Conservation (phyloP, 2,113 vertebrate genomes). For the Cyanoramphus novaezelandiae region DNA sequence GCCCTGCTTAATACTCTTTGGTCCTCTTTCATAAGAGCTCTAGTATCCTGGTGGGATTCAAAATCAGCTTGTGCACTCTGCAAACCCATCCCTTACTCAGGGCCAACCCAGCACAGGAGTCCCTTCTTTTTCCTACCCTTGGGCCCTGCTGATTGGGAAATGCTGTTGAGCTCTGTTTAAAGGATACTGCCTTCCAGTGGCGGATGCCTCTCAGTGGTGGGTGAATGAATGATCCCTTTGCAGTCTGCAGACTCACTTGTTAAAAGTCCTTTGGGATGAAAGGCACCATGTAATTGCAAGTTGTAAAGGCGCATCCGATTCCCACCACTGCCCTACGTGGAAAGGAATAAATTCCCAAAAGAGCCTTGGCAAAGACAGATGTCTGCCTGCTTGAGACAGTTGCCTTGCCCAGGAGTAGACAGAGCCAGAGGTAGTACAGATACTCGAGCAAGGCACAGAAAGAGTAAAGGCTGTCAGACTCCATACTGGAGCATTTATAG, state of each 20-base stretch:
- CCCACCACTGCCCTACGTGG: neutral
- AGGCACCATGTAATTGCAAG: constrained; percentile 46
- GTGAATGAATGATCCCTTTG: neutral
- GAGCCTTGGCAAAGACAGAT: neutral
- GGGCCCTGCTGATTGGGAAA: neutral
- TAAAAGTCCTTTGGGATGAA: neutral
- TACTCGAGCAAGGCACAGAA: neutral
- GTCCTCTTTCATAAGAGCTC: neutral
- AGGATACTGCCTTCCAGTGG: constrained; percentile 10
- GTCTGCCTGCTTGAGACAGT: neutral
- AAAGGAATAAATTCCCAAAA: constrained; percentile 46
- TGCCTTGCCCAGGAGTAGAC: neutral
- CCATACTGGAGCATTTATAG: neutral
- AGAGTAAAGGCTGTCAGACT: neutral
- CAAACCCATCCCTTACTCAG: neutral
- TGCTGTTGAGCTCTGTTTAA: neutral
- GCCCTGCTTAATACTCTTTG: neutral
- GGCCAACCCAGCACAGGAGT: neutral
- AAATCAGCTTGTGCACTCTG: neutral
- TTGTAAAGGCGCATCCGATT: constrained; percentile 31
- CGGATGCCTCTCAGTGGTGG: neutral
- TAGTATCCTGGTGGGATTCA: neutral
- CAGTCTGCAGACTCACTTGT: neutral
- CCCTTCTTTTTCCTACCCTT: neutral
- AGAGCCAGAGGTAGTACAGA: neutral